Evolutionary conservation across 2,113 vertebrate genomes (phyloP).

Genomic region (Mesitornis unicolor): DNA sequence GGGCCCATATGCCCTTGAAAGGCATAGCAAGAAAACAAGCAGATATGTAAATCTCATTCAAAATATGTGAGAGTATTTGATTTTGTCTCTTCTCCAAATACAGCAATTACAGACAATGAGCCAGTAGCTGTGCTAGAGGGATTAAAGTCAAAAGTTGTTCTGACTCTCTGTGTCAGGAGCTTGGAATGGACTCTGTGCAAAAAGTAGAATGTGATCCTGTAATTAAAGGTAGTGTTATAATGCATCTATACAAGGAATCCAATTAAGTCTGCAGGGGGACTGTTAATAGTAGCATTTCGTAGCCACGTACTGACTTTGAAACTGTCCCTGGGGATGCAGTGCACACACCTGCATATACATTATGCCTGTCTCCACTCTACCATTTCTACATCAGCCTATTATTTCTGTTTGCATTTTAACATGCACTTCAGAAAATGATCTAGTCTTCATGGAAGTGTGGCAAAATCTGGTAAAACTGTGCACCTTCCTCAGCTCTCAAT

Average conservation of each 20-base stretch:
- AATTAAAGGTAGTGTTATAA: constrained; percentile 28
- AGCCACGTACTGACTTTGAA: neutral
- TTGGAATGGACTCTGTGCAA: neutral
- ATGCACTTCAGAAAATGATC: neutral
- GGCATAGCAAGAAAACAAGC: neutral
- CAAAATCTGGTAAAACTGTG: neutral
- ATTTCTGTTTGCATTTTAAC: neutral
- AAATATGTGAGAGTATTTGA: neutral
- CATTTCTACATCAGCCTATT: neutral
- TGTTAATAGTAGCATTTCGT: neutral
- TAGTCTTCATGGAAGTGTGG: neutral
- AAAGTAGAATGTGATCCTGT: neutral
- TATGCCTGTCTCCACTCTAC: neutral
- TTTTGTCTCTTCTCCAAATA: neutral
- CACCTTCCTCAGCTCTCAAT: neutral
- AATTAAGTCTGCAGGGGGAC: neutral
- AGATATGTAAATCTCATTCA: neutral
- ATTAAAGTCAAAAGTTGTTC: neutral
- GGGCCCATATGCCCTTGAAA: neutral
- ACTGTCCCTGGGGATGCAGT: neutral
- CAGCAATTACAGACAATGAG: neutral
- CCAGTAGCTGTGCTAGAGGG: neutral
- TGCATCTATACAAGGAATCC: neutral
- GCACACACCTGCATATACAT: neutral
- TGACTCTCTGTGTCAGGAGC: neutral